Conservation (phyloP, 2,797 vertebrate species). For the Gambelia wislizenii region DNA sequence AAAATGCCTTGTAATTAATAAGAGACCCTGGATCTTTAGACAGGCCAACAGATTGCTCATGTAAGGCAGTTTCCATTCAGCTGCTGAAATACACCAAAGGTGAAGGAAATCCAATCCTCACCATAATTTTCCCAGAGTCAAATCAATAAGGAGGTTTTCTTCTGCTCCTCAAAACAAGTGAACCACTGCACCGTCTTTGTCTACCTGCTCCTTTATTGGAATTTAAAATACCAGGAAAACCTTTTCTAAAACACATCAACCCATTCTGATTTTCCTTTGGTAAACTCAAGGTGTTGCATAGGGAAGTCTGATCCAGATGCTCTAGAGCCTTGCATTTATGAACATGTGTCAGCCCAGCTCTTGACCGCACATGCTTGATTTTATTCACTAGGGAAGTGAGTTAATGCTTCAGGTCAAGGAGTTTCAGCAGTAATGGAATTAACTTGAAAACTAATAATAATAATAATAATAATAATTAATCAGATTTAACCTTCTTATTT, state of each 20-base stretch:
- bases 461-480: no score
- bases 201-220: neutral
- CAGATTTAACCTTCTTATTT: no score
- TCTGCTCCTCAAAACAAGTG: neutral
- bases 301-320: no score
- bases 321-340: neutral
- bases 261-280: neutral
- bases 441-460: no score
- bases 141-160: neutral
- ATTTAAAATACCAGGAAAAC: neutral
- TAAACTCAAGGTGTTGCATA: neutral
- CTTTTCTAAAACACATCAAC: no score
- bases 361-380: neutral
- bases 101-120: conserved; percentile 48
- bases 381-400: neutral
- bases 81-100: conserved; percentile 54
- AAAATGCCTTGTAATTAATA: conserved; percentile 49
- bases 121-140: neutral
- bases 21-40: conserved; percentile 46
- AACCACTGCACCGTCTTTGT: neutral
- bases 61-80: conserved; percentile 53
- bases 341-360: neutral
- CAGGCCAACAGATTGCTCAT: conserved; percentile 62
- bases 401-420: neutral
- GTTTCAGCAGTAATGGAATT: neutral